Base-by-base conservation (phyloP, 2,888 invertebrate species). In the Temnothorax ravouxi region DNA sequence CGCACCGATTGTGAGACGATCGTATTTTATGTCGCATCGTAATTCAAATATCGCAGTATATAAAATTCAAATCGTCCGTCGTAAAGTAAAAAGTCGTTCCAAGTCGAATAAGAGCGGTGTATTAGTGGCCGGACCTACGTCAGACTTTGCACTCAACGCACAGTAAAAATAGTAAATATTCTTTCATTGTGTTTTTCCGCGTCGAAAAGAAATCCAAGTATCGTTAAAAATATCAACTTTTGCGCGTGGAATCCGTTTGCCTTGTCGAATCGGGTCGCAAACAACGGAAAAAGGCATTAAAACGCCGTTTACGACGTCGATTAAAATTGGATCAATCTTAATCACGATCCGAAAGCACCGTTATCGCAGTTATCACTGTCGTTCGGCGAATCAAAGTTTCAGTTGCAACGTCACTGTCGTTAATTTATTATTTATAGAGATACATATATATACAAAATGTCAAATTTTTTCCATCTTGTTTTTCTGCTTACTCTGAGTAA, bases 61-160 rank as follows among this genome's bases (percentile, higher is more conserved):
- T 87, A 87, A 87, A 87, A 86, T 87, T 86, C 83, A 86, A 87
- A 86, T 85, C 86, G 84, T 25, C 61, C 77, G 67, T 86, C 87
- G 81, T 87, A 87, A 87, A 86, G 75, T 69, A 79, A 80, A 84
- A 87, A 87, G 86, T 87, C 86, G 79, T 87, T 86, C 75, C 67
- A 82, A 84, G 84, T 84, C 82, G 82, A 72, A 82, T 87, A 86
- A 87, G 86, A 64, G 77, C 25, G 59, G 13, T 82, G 82, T 66
- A 75, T 87, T 83, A 79, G 82, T 56, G 69, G 74, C 66, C 84
- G 83, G 72, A 79, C 79, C 59, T 76, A 71, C 85, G 77, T 77
- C 34, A 83, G 69, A 59, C 76, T 29, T 29, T 84, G 79, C 67
- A 52, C 64, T 87, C 69, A 85, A 79, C 75, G 86, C 38, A 79